phyloP scores from a whole-genome alignment of 2,113 vertebrate species.

The Saimiri boliviensis region DNA sequence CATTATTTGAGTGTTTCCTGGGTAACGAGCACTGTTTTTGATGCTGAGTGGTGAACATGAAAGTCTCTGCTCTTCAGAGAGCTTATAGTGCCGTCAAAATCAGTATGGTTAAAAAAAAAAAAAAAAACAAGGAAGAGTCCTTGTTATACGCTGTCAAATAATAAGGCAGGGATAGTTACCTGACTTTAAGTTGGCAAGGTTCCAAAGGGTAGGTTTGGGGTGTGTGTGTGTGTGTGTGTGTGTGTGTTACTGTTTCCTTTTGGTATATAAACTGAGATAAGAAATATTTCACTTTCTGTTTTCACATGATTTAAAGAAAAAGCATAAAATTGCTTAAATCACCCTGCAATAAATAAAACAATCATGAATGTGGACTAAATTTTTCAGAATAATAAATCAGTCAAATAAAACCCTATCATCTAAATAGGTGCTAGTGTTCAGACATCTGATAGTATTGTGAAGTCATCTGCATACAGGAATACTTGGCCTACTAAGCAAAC shows the following conservation, averaged over 20 bases:
- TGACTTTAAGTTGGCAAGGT: background rate
- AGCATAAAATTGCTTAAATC: conserved; percentile 2
- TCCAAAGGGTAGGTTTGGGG: background rate
- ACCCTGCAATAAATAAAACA: background rate
- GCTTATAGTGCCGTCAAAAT: background rate
- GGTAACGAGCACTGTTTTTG: conserved; percentile 40
- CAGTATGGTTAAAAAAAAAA: background rate
- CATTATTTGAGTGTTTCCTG: conserved; percentile 30
- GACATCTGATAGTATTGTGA: background rate
- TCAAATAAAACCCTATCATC: background rate
- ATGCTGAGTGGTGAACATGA: background rate
- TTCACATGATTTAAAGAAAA: background rate
- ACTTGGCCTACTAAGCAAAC: background rate
- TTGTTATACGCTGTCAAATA: background rate
- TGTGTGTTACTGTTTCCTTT: background rate
- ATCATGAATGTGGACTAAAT: background rate
- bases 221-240: background rate
- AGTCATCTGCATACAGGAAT: background rate
- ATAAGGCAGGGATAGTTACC: background rate
- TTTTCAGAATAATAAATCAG: background rate
- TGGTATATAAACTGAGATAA: background rate
- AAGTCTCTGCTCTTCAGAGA: background rate
- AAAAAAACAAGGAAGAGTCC: background rate
- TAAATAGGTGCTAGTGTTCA: background rate
- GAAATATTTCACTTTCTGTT: background rate